These are phyloP conservation scores for Strigops habroptila DNA, from an alignment of 2,113 vertebrate species.

Conservation along the genomic window DNA sequence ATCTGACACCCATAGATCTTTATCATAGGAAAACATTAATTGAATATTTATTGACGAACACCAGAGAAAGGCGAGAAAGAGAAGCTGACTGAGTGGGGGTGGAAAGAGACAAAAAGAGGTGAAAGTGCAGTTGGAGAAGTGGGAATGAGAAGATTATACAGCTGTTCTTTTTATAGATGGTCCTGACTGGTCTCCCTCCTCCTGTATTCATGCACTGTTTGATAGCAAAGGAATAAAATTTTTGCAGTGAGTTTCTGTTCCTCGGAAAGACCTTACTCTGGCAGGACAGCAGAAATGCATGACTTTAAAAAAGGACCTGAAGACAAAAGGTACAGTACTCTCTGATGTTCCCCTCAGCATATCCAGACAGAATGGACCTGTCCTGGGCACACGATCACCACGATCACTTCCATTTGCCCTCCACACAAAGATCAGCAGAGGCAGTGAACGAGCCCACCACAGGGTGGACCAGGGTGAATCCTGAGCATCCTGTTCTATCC, in stretches of 20 bases:
- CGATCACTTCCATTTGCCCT: neutral
- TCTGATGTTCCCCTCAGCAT: neutral
- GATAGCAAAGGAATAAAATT: neutral
- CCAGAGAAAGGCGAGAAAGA: neutral
- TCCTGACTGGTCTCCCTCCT: neutral
- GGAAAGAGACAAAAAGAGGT: neutral
- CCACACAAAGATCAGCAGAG: neutral
- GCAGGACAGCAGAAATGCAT: neutral
- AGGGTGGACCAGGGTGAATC: neutral
- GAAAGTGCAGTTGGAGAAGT: neutral
- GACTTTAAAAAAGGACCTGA: neutral
- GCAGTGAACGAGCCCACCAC: neutral
- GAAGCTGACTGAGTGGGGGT: neutral
- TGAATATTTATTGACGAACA: constrained; percentile 56
- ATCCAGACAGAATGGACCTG: neutral
- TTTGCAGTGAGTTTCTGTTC: neutral
- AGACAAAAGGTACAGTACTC: neutral
- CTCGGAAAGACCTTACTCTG: neutral
- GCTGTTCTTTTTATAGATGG: neutral
- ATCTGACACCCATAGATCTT: constrained; percentile 38
- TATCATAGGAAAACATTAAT: constrained; percentile 50
- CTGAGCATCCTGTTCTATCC: neutral
- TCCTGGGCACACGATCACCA: neutral
- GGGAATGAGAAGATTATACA: neutral
- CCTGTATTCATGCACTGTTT: neutral